Conservation (phyloP, 2,797 vertebrate species). For the Poecilia wingei region DNA sequence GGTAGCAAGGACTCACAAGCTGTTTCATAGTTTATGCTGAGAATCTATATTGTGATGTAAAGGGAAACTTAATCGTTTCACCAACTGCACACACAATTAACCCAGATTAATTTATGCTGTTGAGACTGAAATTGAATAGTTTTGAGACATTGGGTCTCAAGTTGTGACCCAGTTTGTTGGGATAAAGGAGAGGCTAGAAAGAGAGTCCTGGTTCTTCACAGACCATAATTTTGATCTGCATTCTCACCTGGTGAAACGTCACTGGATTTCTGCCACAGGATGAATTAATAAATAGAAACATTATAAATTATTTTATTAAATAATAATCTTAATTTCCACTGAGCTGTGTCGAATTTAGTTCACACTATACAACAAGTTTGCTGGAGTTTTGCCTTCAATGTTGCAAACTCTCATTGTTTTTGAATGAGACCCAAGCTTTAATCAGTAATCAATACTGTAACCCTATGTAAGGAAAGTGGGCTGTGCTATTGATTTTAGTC, state of each 20-base stretch:
- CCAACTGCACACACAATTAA: constrained; percentile 26
- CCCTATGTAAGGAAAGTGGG: background rate
- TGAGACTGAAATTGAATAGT: background rate
- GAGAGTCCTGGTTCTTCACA: background rate
- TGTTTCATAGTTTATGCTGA: constrained; percentile 35
- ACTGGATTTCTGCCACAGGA: background rate
- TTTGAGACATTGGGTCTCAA: background rate
- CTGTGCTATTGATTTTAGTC: background rate
- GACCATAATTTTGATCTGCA: background rate
- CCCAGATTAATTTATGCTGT: background rate
- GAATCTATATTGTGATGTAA: constrained; percentile 29
- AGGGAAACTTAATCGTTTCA: constrained; percentile 48
- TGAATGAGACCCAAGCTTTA: background rate
- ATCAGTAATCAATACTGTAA: background rate
- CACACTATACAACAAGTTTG: background rate
- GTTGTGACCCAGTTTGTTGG: background rate
- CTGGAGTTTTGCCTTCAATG: background rate
- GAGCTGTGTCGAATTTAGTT: background rate
- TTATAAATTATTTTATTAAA: background rate
- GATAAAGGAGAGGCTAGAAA: background rate
- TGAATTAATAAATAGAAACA: background rate
- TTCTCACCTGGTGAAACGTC: background rate
- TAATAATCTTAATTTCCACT: background rate
- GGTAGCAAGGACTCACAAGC: constrained; percentile 57
- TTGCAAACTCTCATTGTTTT: background rate